Conservation (phyloP, 2,113 vertebrate species). For the Prionailurus bengalensis region DNA sequence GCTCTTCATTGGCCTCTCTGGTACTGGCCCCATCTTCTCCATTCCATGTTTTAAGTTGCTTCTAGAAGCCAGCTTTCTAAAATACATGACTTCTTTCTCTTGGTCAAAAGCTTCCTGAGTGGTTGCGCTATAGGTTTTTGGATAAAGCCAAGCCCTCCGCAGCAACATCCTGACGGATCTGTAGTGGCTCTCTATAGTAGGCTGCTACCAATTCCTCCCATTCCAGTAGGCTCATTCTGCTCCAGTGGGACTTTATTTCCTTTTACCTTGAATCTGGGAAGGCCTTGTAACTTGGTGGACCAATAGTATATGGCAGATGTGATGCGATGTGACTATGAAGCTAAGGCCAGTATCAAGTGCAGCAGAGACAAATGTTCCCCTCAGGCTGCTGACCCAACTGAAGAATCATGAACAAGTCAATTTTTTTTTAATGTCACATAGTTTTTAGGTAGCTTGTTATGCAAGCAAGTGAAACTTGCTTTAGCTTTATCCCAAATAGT, state of each 20-base stretch:
- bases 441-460: neutral
- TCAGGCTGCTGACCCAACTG: neutral
- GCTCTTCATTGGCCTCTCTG: neutral
- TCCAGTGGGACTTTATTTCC: neutral
- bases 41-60: neutral
- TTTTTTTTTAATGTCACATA: too few relatives aligned
- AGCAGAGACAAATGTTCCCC: neutral
- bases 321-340: neutral
- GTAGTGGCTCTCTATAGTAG: neutral
- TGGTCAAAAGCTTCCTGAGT: neutral
- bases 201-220: neutral
- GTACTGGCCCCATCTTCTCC: neutral
- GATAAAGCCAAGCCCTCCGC: neutral
- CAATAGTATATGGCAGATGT: neutral
- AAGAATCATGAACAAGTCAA: neutral
- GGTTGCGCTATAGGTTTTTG: neutral
- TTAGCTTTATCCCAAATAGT: neutral
- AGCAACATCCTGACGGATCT: neutral
- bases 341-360: rapidly evolving
- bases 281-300: neutral
- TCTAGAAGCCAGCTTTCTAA: neutral
- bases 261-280: neutral
- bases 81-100: neutral
- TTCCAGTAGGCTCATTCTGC: neutral
- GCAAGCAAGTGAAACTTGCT: neutral